Evolutionary conservation across 2,113 vertebrate species (phyloP), one percentile per base, ranked within the genome.

Genomic region (Mola mola): DNA sequence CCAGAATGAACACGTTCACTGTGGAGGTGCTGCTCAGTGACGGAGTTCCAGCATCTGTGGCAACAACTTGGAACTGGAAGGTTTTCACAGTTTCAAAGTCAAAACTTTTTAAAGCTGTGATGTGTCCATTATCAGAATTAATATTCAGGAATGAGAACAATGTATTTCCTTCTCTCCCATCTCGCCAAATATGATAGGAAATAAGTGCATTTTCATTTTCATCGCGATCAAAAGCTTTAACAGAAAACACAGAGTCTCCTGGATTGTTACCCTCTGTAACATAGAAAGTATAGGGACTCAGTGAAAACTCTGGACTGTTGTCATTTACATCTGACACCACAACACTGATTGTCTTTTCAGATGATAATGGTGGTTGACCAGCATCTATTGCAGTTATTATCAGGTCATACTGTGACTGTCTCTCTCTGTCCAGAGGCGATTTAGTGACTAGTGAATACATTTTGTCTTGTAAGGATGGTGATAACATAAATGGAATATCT

Each of bases 301-400:
- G 5, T 37, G 12, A 58, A 77, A 91, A 91, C 44, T 72, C 13
- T 25, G 89, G 89, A 17, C 49, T 0, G 44, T 84, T 91, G 47
- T 86, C 90, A 74, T 85, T 90, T n/a, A 92, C 73, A 59, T 88
- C 86, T 0, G 74, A 69, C 1, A 90, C 69, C 0, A 37, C 29
- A 10, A 90, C 28, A 0, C 24, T 48, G 6, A 90, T 75, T 16
- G 57, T 72, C 1, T 75, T 79, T 28, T 68, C 40, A 13, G 75
- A 75, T 5, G 83, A 82, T 15, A 82, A 22, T 5, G 17, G 4
- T 0, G 87, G 83, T 4, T 65, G 22, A 0, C 87, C 87, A 12
- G 47, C 48, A 0, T 90, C 89, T 47, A 59, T 80, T 12, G 84
- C 82, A 0, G 26, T 47, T 34, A 88, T 76, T 11, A 72, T 91